Conservation (phyloP, 2,113 vertebrate species). For the Stigmatopora nigra region DNA sequence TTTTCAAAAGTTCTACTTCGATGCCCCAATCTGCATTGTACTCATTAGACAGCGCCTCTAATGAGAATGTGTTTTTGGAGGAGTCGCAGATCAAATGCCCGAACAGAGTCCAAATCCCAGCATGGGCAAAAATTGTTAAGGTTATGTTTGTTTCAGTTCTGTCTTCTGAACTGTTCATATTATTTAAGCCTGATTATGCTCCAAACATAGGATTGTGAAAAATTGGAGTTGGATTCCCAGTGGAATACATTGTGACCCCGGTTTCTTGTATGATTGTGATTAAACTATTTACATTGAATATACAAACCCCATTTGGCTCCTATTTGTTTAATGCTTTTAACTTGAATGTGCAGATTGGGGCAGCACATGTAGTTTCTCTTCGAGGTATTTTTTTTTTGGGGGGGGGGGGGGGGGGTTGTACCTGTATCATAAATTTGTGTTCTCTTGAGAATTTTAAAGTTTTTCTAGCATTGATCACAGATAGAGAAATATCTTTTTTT, state of each 20-base stretch:
- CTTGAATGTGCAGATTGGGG: conserved; percentile 9
- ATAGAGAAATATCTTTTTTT: conserved; percentile 28
- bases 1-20: neutral
- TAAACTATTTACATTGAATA: neutral
- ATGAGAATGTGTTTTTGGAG: neutral
- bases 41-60: neutral
- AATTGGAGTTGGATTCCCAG: neutral
- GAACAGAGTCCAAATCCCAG: neutral
- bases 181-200: neutral
- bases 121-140: neutral
- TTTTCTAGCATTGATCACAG: conserved; percentile 35
- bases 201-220: neutral
- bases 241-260: neutral
- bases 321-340: neutral
- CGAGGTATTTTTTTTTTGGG: conserved; percentile 5
- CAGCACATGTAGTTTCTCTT: conserved; percentile 7
- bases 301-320: neutral
- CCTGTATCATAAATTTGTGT: conserved; percentile 47
- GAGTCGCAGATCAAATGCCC: neutral
- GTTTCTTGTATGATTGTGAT: neutral
- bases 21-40: conserved; percentile 7
- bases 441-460: conserved; percentile 16
- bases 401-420: conserved; percentile 3
- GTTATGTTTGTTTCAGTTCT: neutral
- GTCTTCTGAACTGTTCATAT: neutral